Percentiles rank a stretch among this genome's conserved stretches.
phyloP scores from a whole-genome alignment of 2,797 vertebrate species.

The Lophotriccus pileatus region DNA sequence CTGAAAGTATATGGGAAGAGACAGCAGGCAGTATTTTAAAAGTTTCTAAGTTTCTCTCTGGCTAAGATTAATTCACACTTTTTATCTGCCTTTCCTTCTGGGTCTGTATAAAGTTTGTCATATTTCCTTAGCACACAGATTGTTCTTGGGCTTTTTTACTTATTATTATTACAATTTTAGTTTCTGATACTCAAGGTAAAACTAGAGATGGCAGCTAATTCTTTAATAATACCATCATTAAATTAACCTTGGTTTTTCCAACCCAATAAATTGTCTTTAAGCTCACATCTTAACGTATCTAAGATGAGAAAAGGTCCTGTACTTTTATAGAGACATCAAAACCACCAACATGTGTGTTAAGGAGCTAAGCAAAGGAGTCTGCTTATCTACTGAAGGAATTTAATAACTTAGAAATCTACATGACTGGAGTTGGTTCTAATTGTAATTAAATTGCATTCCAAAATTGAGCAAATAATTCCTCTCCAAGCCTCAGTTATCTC shows the following conservation, averaged over 20 bases:
- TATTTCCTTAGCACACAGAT: background rate
- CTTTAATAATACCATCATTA: background rate
- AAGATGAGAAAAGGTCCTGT: background rate
- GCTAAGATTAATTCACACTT: conserved; percentile 29
- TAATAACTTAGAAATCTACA: background rate
- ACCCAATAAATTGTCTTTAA: background rate
- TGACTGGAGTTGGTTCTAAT: background rate
- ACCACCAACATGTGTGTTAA: background rate
- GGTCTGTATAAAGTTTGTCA: background rate
- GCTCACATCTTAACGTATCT: background rate
- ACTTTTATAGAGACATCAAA: background rate
- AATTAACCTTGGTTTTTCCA: background rate
- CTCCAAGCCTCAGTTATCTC: background rate
- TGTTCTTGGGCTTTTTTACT: background rate
- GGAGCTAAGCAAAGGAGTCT: background rate
- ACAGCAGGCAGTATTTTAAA: background rate
- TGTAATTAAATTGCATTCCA: background rate
- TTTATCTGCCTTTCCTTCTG: conserved; percentile 21
- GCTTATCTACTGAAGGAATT: background rate
- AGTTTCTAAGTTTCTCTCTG: background rate
- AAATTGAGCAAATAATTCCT: conserved; percentile 1
- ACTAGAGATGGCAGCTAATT: background rate
- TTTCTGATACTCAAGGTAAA: background rate
- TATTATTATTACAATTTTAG: background rate
- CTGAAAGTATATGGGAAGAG: background rate